Evolutionary conservation across 2,888 invertebrate genomes (phyloP), one percentile per base, ranked within the genome.

Genomic region (Altica lythri): DNA sequence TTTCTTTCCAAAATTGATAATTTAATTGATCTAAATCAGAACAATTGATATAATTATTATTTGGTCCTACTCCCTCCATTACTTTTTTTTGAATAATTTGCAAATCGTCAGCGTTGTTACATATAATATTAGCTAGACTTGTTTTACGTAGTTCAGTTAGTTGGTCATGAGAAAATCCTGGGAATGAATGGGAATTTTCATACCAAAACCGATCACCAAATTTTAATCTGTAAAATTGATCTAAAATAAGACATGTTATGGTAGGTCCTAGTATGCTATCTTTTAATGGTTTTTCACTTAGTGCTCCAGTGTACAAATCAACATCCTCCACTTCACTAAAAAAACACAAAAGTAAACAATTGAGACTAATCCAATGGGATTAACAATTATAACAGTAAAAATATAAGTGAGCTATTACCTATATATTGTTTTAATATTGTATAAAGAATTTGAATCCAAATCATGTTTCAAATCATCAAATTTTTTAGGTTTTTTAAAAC

Each of bases 121-220:
- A 92, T 52, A 92, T 86, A 10, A 92, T 79, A 22, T 82, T 80
- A 0, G 90, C 87, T 9, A 92, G 71, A 0, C 86, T 84, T 0
- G 87, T 87, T 71, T 86, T 88, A 9, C 91, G 84, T 47, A 97
- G 85, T 75, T 94, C 90, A 0, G 78, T 75, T 10, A 95, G 77
- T 82, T 96, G 95, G 30, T 83, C 86, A 84, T 77, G 69, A 1
- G 84, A 84, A 66, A 92, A 92, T 2, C 82, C 82, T 56, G 87
- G 81, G 0, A 82, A 80, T 25, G 80, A 76, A 51, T 84, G 80
- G 1, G 78, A 75, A 25, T 86, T 86, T 74, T 95, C 95, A 70
- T 94, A 95, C 92, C 93, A 95, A 78, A 85, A 91, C 38, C 93
- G 80, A 76, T 95, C 95, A 0, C 90, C 95, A 32, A 79, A 74